Conservation (phyloP, 2,888 invertebrate genomes). For the Synanthedon vespiformis region DNA sequence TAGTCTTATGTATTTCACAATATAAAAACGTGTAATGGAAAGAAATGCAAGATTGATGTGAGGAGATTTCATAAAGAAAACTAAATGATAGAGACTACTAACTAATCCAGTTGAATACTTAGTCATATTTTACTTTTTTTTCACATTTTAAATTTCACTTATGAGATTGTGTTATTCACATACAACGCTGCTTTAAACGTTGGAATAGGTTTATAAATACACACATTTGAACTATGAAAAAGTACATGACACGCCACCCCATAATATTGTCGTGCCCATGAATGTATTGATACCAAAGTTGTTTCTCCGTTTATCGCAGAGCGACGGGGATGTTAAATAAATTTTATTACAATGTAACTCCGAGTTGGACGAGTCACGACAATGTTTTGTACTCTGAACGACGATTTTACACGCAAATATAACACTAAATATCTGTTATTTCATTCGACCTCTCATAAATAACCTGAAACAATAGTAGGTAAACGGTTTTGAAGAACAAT, state of each 20-base stretch:
- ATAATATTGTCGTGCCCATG: slow-evolving; percentile 18
- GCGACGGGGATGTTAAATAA: slow-evolving; percentile 35
- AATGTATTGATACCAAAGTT: slow-evolving; percentile 25
- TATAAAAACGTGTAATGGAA: too few relatives aligned
- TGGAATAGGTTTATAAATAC: too few relatives aligned
- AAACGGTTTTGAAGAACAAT: too few relatives aligned
- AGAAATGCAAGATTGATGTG: too few relatives aligned
- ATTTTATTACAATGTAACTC: slow-evolving; percentile 44
- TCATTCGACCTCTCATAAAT: slow-evolving; percentile 19
- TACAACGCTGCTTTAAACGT: too few relatives aligned
- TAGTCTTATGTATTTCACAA: too few relatives aligned
- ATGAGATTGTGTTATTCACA: too few relatives aligned
- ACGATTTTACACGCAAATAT: slow-evolving; percentile 43
- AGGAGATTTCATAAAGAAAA: too few relatives aligned
- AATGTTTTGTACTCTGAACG: slow-evolving; percentile 33
- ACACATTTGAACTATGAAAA: neutral
- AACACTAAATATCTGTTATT: slow-evolving; percentile 25
- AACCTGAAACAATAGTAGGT: slow-evolving; percentile 6
- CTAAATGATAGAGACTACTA: too few relatives aligned
- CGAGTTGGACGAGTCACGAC: slow-evolving; percentile 48
- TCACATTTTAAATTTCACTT: too few relatives aligned
- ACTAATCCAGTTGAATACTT: too few relatives aligned
- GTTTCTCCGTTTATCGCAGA: slow-evolving; percentile 19
- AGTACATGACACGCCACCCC: slow-evolving; percentile 1
- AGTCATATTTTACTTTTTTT: too few relatives aligned